Evolutionary conservation across 2,797 vertebrate genomes (phyloP).

Genomic region (Forpus xanthops): DNA sequence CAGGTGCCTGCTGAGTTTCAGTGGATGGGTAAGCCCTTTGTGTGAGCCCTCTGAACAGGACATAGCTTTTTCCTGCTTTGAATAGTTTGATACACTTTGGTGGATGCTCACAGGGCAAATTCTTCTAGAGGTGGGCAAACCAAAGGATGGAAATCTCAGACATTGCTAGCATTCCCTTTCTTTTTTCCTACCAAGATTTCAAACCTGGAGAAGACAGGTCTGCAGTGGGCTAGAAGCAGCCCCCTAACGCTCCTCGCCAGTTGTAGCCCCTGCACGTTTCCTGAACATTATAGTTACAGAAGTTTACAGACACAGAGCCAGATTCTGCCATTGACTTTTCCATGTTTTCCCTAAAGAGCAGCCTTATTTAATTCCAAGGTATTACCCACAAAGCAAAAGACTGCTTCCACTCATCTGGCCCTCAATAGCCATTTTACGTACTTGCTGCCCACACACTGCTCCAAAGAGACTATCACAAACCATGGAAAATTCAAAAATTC

Average conservation of each 20-base stretch:
- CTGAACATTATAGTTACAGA: not conserved
- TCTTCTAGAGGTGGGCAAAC: not conserved
- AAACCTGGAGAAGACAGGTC: not conserved
- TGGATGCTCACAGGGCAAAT: not conserved
- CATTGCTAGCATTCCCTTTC: not conserved
- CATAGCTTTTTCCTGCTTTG: not conserved
- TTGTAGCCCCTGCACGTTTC: not conserved
- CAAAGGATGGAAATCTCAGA: not conserved
- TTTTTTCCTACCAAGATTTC: not conserved
- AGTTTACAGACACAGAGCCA: not conserved
- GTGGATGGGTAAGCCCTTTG: not conserved
- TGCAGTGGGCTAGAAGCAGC: not conserved
- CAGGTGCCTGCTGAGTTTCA: not conserved
- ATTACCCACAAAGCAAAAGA: conserved; percentile 31
- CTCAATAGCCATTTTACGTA: not conserved
- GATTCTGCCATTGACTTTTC: not conserved
- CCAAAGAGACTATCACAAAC: conserved; percentile 33
- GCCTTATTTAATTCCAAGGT: not conserved
- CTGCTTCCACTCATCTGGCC: not conserved
- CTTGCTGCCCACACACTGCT: not conserved
- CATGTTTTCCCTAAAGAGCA: conserved; percentile 7
- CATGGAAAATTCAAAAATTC: conserved; percentile 56
- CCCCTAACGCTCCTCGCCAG: not conserved
- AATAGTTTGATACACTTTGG: not conserved
- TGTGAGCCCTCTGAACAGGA: not conserved